Evolutionary conservation across 1,140 invertebrate species (phyloP), one percentile per base, ranked within the genome.

Genomic region (Philotrypesis tridentata): DNA sequence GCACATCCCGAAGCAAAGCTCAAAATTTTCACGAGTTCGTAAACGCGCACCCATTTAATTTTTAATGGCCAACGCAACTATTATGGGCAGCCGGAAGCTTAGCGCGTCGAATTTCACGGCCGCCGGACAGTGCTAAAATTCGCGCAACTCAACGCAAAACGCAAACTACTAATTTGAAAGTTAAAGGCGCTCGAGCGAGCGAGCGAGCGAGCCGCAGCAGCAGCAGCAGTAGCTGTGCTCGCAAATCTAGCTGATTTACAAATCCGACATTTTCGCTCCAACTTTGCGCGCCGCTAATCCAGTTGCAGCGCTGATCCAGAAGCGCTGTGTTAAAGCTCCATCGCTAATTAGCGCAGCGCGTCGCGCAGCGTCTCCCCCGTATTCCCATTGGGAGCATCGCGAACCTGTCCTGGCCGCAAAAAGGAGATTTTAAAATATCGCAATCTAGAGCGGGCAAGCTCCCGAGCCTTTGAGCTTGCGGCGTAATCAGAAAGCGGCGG

Each of bases 71-170:
- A 55, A 55, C 40, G 12, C 40, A 14, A 43, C 40, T 14, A 37
- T 43, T 14, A 14, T 43, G 21, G 21, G n/a, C 71, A n/a, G 81
- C 60, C 17, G 73, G 73, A 84, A 84, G 81, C 72, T 80, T 82
- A 81, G 79, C 81, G 67, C 68, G 33, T 68, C 67, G 67, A 31
- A 68, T 33, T n/a, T 31, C 63, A 25, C 25, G 9, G 9, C 14
- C 8, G 7, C 11, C 63, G 17, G 67, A n/a, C 31, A 55, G 48
- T n/a, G 48, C 21, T 55, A 55, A 55, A 55, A 55, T n/a, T 6
- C 21, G 31, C 17, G 31, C 14, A 68, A 68, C 27, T 29, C 1
- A 6, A 21, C 11, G 12, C 12, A 68, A 68, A 68, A 68, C 17
- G 29, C 67, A 68, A 68, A 33, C 31, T 33, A 68, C 67, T 68